Conservation (phyloP, 2,113 vertebrate genomes). For the Cromileptes altivelis region DNA sequence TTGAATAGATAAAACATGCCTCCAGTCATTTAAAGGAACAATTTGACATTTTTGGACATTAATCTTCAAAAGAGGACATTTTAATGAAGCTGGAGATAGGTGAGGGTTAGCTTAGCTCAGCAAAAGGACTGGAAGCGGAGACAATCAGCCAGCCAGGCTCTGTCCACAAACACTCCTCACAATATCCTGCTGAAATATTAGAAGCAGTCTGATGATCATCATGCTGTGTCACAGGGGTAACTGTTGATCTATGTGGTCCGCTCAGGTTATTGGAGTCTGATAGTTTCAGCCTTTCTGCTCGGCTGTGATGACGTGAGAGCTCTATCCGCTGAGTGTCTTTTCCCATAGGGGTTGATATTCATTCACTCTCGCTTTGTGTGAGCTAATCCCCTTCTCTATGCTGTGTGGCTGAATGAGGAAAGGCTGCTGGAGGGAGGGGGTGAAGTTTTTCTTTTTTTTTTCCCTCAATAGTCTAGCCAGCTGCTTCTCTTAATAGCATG, state of each 20-base stretch:
- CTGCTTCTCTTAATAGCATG: conserved; percentile 39
- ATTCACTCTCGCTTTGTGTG: conserved; percentile 60
- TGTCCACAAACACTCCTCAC: not conserved
- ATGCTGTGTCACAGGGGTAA: not conserved
- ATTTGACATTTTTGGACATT: not conserved
- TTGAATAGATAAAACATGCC: not conserved
- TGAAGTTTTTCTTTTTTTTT: not conserved
- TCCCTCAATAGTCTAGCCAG: conserved; percentile 37
- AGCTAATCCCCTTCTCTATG: conserved; percentile 73
- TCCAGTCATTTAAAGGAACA: not conserved
- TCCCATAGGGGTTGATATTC: conserved; percentile 62
- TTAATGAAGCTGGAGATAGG: not conserved
- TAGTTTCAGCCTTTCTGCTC: conserved; percentile 35
- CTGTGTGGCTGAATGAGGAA: conserved; percentile 57
- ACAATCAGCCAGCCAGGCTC: not conserved
- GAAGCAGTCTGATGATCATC: not conserved
- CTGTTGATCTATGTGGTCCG: not conserved
- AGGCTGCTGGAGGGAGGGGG: conserved; percentile 43
- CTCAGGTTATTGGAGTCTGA: conserved; percentile 18
- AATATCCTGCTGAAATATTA: not conserved
- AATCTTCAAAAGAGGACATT: too few species aligned
- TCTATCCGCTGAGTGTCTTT: conserved; percentile 46
- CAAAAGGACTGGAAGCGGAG: not conserved
- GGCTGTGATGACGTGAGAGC: conserved; percentile 45
- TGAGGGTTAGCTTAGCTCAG: not conserved